These are phyloP conservation scores for Eupithecia subumbrata DNA, from an alignment of 2,888 invertebrate species.

Conservation along the genomic window DNA sequence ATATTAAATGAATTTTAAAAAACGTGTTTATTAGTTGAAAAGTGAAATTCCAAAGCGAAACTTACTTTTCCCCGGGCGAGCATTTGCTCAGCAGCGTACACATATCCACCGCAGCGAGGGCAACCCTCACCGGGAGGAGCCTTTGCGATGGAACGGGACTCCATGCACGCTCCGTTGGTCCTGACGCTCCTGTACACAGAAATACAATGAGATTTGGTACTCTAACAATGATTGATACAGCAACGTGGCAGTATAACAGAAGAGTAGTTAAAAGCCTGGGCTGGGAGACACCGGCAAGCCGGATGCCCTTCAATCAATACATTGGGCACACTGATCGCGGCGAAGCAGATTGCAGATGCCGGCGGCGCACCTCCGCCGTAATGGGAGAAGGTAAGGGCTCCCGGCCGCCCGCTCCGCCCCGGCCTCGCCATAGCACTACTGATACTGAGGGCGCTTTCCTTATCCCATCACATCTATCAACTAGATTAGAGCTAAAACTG, in stretches of 20 bases:
- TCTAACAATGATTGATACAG: slow-evolving; percentile 52
- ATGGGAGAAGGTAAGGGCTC: slow-evolving; percentile 84
- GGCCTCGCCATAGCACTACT: slow-evolving; percentile 73
- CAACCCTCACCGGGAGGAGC: slow-evolving; percentile 94
- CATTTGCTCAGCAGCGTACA: slow-evolving; percentile 97
- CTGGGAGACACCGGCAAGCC: slow-evolving; percentile 65
- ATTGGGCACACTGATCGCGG: slow-evolving; percentile 73
- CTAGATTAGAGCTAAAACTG: slow-evolving; percentile 76
- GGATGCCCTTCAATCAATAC: slow-evolving; percentile 67
- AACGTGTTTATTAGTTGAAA: not conserved
- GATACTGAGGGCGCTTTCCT: slow-evolving; percentile 88
- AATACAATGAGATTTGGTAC: slow-evolving; percentile 53
- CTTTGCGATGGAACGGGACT: slow-evolving; percentile 89
- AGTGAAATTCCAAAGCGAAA: slow-evolving; percentile 41
- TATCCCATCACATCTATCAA: slow-evolving; percentile 87
- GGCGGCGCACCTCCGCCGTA: slow-evolving; percentile 84
- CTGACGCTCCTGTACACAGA: slow-evolving; percentile 74
- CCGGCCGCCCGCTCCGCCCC: slow-evolving; percentile 82
- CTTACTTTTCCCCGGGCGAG: slow-evolving; percentile 94
- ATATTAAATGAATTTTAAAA: not conserved
- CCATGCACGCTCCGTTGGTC: slow-evolving; percentile 86
- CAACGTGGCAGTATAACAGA: slow-evolving; percentile 72
- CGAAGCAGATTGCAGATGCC: slow-evolving; percentile 73
- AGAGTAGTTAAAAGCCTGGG: slow-evolving; percentile 79
- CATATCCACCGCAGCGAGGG: slow-evolving; percentile 94